Conservation (phyloP, 2,113 vertebrate species). For the Rallus limicola region DNA sequence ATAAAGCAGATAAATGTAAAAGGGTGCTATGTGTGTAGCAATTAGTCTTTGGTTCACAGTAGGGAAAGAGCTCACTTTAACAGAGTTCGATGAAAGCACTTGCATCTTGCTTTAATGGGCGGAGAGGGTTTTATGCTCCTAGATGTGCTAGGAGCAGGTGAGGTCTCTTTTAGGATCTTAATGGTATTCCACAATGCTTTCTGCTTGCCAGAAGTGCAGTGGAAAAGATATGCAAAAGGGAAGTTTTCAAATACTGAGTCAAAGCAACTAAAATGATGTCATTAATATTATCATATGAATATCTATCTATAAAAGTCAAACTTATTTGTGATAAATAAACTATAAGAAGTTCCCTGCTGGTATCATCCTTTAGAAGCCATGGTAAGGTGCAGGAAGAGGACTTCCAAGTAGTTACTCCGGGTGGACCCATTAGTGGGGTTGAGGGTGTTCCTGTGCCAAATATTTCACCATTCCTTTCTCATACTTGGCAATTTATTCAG, state of each 20-base stretch:
- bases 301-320: neutral
- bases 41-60: neutral
- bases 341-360: neutral
- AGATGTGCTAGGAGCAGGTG: neutral
- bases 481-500: neutral
- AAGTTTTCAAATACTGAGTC: neutral
- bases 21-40: accelerated
- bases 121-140: neutral
- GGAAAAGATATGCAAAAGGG: neutral
- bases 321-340: neutral
- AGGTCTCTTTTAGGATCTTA: neutral
- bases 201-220: neutral
- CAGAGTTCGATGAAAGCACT: neutral
- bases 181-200: neutral
- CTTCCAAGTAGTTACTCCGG: neutral
- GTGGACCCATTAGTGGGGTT: neutral
- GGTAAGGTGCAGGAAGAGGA: neutral
- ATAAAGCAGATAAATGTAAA: neutral
- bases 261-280: neutral
- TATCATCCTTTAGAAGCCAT: neutral
- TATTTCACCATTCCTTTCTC: neutral
- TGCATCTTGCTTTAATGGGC: neutral
- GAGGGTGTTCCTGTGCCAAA: neutral
- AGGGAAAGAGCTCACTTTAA: neutral
- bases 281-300: neutral